Base-by-base conservation (phyloP, 2,113 vertebrate species). In the Mobula birostris region DNA sequence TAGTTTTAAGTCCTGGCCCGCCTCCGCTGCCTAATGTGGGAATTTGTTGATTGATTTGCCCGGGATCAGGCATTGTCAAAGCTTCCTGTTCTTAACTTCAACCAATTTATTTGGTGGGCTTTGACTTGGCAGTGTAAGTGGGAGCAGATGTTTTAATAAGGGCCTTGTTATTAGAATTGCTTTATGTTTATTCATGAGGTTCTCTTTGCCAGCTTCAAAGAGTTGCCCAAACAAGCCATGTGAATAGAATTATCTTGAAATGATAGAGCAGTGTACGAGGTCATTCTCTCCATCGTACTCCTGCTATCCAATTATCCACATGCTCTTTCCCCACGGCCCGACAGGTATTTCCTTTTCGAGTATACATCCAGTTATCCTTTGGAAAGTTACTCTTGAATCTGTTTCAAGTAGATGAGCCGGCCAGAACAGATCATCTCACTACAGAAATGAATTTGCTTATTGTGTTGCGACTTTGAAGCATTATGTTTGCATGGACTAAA, bases 141-240 rank as follows among this genome's bases (percentile, higher is more conserved):
- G 61, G 85, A 90, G 85, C 85, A 90, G 85, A 90, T 90, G 85
- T 90, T 90, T 90, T 90, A 90, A 90, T 90, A 90, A 90, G 61
- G 85, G 29, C 85, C 85, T 90, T 63, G 61, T 90, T 90, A 90
- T 90, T 90, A 90, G 85, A 90, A 90, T 90, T n/a, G 29, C 29
- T 90, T 68, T 2, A 90, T 90, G 85, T 90, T 90, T 90, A 90
- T 90, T 90, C 63, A 90, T 90, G 61, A 68, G 66, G 66, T 19
- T 66, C 85, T 32, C 61, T 61, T 90, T 66, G 85, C 85, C 85
- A 90, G 85, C 29, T 66, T 90, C n/a, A n/a, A n/a, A 2, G 29
- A n/a, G 14, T 90, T n/a, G n/a, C 5, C 85, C 61, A 66, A 88
- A n/a, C 58, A 88, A 27, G 11, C 29, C 29, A n/a, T n/a, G 61